A percentile compares a stretch with the other conserved stretches of the same genome.
Evolutionary conservation across 2,113 vertebrate genomes (phyloP).

Genomic region (Aythya baeri): DNA sequence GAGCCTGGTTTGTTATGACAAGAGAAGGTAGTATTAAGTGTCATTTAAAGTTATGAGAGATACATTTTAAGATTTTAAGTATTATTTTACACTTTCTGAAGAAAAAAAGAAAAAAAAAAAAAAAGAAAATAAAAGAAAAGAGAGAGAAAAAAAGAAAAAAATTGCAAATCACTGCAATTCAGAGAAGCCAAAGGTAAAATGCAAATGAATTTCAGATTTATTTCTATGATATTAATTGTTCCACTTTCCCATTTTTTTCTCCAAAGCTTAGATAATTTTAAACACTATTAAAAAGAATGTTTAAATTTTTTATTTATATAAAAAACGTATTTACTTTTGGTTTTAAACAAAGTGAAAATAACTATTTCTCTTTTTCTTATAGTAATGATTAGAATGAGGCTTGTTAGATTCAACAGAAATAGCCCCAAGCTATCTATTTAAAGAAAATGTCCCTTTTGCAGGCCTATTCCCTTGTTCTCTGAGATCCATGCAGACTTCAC

Average conservation of each 20-base stretch:
- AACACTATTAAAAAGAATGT: background rate
- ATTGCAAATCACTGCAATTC: background rate
- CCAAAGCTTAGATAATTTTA: background rate
- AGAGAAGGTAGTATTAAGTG: background rate
- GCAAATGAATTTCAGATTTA: background rate
- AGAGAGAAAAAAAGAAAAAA: background rate
- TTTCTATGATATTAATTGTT: background rate
- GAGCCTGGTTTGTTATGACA: slow-evolving; percentile 5
- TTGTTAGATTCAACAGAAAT: background rate
- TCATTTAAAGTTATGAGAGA: background rate
- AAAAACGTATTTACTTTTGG: background rate
- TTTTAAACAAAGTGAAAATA: background rate
- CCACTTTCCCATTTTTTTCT: background rate
- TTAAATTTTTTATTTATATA: too few species aligned
- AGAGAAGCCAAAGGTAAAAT: background rate
- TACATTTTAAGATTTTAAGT: background rate
- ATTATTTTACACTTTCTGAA: background rate
- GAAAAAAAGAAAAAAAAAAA: background rate
- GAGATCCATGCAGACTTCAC: background rate
- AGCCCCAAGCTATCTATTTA: background rate
- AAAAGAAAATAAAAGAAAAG: background rate
- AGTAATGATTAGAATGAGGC: background rate
- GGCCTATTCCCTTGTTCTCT: background rate
- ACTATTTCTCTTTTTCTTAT: background rate
- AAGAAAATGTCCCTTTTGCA: background rate